These are phyloP conservation scores for Pseudococcus longispinus DNA, from an alignment of 2,888 invertebrate genomes.

Conservation along the genomic window DNA sequence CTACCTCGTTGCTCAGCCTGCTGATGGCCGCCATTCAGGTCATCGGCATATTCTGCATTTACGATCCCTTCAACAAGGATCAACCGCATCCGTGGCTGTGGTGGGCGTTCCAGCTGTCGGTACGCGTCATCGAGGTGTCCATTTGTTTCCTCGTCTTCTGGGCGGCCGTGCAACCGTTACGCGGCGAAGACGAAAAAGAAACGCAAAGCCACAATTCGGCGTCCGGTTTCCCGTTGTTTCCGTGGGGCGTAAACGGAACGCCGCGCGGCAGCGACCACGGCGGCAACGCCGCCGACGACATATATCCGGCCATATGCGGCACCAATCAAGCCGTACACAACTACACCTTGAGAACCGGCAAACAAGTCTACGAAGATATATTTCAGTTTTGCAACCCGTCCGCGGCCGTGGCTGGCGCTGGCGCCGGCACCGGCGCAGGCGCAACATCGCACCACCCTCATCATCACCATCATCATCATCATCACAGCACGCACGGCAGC, in stretches of 20 bases:
- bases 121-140: conserved; percentile 84
- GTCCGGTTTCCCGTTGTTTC: conserved; percentile 80
- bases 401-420: background rate
- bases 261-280: conserved; percentile 64
- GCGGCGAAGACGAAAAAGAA: conserved; percentile 74
- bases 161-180: conserved; percentile 74
- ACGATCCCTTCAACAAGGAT: conserved; percentile 63
- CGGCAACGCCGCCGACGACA: conserved; percentile 78
- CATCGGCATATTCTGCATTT: conserved; percentile 66
- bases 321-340: conserved; percentile 85
- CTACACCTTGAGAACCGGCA: conserved; percentile 77
- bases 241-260: conserved; percentile 71
- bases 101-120: conserved; percentile 89
- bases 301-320: conserved; percentile 85
- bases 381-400: conserved; percentile 64
- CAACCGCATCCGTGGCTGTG: conserved; percentile 77
- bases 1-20: conserved; percentile 83
- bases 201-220: conserved; percentile 60
- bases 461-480: background rate
- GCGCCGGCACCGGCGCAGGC: no score
- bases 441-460: background rate
- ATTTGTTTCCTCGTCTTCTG: conserved; percentile 85
- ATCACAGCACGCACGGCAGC: conserved; percentile 60
- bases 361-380: conserved; percentile 76
- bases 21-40: conserved; percentile 83